These are phyloP conservation scores for Norana najaformis DNA, from an alignment of 2,888 invertebrate genomes.

Conservation along the genomic window DNA sequence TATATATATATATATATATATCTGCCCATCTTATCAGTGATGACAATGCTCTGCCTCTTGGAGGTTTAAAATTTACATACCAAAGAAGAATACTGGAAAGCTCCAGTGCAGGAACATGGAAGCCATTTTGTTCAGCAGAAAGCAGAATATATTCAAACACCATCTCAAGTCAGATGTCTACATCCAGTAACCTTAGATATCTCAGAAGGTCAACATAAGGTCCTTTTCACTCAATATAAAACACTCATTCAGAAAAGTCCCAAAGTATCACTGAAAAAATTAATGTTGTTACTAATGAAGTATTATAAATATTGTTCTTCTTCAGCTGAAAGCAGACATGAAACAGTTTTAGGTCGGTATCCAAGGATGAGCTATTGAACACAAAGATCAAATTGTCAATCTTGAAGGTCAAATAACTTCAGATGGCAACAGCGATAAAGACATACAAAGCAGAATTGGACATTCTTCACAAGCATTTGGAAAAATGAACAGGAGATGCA, in stretches of 20 bases:
- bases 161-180: background rate
- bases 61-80: background rate
- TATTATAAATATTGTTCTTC: background rate
- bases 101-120: conserved; percentile 14
- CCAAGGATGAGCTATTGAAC: no score
- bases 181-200: background rate
- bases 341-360: no score
- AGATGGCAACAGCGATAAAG: background rate
- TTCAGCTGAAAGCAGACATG: background rate
- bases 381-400: no score
- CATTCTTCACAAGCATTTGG: no score
- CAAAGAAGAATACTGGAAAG: background rate
- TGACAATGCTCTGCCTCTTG: background rate
- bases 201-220: background rate
- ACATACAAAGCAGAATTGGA: no score
- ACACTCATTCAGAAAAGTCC: background rate
- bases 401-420: no score
- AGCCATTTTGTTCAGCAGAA: conserved; percentile 21
- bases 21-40: background rate
- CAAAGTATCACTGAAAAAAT: background rate
- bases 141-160: background rate
- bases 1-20: no score
- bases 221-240: background rate
- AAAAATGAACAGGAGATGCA: no score
- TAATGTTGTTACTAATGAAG: background rate